A percentile compares a stretch with the other conserved stretches of the same genome.
Evolutionary conservation across 2,797 vertebrate species (phyloP).

Genomic region (Pseudochromis fuscus): DNA sequence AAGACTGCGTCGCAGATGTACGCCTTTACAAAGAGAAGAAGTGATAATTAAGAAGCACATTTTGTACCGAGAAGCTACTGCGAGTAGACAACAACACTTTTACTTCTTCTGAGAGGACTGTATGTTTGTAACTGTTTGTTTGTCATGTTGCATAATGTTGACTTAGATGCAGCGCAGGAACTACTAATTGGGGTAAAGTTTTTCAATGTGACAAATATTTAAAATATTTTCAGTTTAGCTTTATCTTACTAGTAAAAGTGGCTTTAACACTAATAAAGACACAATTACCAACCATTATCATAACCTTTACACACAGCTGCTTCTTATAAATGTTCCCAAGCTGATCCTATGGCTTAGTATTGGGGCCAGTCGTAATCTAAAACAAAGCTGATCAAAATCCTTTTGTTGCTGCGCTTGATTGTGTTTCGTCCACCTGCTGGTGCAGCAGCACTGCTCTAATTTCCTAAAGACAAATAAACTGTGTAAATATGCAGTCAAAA

Average conservation of each 20-base stretch:
- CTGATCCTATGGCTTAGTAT: background rate
- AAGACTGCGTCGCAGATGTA: background rate
- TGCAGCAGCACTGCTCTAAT: background rate
- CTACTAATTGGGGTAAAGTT: no score
- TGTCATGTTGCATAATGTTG: no score
- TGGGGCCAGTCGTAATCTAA: background rate
- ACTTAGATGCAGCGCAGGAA: background rate
- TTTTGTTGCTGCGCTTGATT: background rate
- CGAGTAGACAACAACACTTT: background rate
- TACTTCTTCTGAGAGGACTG: background rate
- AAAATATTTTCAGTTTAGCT: background rate
- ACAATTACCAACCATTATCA: background rate
- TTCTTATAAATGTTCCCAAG: background rate
- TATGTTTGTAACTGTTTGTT: background rate
- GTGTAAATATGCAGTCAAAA: background rate
- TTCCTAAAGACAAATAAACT: background rate
- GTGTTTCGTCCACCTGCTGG: background rate
- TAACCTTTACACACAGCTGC: background rate
- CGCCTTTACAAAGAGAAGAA: constrained; percentile 8
- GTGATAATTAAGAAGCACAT: constrained; percentile 14
- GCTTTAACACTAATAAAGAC: background rate
- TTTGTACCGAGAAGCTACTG: constrained; percentile 11
- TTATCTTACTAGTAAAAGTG: background rate
- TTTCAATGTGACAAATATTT: no score
- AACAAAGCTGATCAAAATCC: background rate